Evolutionary conservation across 1,140 invertebrate genomes (phyloP).

Genomic region (Cyclargus thomasi): DNA sequence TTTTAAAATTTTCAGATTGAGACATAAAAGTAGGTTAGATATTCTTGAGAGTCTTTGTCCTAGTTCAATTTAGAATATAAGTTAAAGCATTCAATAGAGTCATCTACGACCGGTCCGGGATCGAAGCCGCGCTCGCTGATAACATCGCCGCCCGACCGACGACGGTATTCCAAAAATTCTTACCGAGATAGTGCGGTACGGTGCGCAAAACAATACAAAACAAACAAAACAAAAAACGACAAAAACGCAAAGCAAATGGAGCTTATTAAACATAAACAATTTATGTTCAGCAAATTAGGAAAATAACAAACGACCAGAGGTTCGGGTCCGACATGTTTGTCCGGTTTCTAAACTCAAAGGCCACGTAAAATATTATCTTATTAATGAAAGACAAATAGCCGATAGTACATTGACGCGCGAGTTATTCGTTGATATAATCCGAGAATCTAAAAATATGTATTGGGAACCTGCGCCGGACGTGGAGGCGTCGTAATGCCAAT

Average conservation of each 20-base stretch:
- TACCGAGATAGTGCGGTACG: constrained; percentile 39
- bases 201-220: constrained; percentile 25
- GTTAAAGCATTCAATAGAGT: constrained; percentile 34
- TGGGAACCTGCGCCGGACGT: not conserved
- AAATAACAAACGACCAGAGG: not conserved
- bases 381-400: constrained; percentile 3
- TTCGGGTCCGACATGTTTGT: not conserved
- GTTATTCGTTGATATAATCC: not conserved
- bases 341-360: not conserved
- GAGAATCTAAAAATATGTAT: not conserved
- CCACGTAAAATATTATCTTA: constrained; percentile 10
- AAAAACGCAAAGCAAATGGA: constrained; percentile 1
- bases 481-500: not conserved
- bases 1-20: too few species aligned
- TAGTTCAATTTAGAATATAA: constrained; percentile 23
- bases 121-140: constrained; percentile 35
- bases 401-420: not conserved
- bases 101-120: constrained; percentile 36
- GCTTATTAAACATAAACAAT: constrained; percentile 9
- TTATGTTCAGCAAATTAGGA: not conserved
- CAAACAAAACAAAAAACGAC: too few species aligned
- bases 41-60: constrained; percentile 11
- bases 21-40: not conserved
- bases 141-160: constrained; percentile 31
- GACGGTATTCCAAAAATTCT: constrained; percentile 53